Conservation (phyloP, 2,113 vertebrate genomes). For the Seriola dumerili region DNA sequence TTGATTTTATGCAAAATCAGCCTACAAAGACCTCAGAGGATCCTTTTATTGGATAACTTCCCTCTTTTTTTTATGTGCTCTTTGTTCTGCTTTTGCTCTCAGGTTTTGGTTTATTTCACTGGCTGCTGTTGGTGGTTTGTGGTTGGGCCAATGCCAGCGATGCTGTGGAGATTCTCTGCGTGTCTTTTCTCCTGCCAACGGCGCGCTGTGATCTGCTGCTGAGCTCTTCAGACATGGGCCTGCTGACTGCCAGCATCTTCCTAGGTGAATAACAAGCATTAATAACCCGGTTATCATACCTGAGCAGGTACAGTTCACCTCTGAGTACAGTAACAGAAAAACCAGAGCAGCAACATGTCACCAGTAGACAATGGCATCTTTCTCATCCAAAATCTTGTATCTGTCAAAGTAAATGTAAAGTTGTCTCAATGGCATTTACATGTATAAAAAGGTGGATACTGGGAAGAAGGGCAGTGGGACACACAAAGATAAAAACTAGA, state of each 20-base stretch:
- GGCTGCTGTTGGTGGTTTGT: constrained; percentile 79
- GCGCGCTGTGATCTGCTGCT: constrained; percentile 80
- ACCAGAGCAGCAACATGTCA: background rate
- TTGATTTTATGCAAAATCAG: background rate
- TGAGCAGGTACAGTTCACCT: background rate
- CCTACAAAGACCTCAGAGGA: background rate
- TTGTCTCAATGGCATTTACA: background rate
- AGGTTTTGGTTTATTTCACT: constrained; percentile 85
- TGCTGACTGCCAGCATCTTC: constrained; percentile 85
- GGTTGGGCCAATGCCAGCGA: constrained; percentile 87
- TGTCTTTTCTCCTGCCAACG: constrained; percentile 85
- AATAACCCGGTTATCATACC: background rate
- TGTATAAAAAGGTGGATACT: background rate
- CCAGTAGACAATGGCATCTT: background rate
- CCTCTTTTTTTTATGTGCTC: background rate
- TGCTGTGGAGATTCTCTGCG: constrained; percentile 84
- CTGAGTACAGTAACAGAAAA: background rate
- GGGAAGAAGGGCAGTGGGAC: too few relatives aligned
- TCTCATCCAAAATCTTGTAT: background rate
- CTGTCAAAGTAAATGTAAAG: background rate
- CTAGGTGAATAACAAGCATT: constrained; percentile 70
- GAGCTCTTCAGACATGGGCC: constrained; percentile 82
- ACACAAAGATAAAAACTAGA: background rate
- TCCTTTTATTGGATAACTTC: background rate
- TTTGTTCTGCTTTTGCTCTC: constrained; percentile 14